phyloP scores from a whole-genome alignment of 2,797 vertebrate species.

The Poecilia wingei region DNA sequence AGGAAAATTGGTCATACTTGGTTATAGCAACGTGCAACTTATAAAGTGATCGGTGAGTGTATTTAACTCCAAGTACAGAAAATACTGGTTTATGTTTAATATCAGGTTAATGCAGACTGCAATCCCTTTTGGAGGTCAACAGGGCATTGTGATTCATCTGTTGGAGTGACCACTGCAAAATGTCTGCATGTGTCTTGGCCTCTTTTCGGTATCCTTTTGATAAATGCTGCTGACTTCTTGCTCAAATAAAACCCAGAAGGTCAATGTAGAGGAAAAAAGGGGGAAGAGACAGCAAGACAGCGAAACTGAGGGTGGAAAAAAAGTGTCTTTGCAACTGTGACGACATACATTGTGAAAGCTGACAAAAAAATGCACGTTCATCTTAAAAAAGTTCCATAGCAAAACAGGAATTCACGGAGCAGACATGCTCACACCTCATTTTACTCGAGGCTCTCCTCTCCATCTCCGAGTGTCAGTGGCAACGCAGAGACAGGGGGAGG shows the following conservation, averaged over 20 bases:
- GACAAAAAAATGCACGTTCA: conserved; percentile 71
- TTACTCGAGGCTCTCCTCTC: conserved; percentile 76
- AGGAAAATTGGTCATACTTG: not conserved
- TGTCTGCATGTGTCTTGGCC: conserved; percentile 78
- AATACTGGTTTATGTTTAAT: conserved; percentile 52
- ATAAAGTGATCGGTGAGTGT: not conserved
- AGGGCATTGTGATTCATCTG: conserved; percentile 56
- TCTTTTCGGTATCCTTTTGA: conserved; percentile 75
- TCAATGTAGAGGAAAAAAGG: conserved; percentile 61
- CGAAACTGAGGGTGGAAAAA: conserved; percentile 21
- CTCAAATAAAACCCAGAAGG: conserved; percentile 83
- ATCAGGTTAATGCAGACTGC: conserved; percentile 32
- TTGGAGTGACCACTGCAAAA: conserved; percentile 79
- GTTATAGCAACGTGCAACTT: not conserved
- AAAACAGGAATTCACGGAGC: conserved; percentile 73
- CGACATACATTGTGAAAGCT: conserved; percentile 81
- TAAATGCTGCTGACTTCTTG: conserved; percentile 83
- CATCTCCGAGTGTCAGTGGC: conserved; percentile 70
- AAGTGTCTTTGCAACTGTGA: conserved; percentile 61
- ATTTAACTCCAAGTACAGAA: conserved; percentile 41
- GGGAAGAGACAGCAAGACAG: conserved; percentile 10
- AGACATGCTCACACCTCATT: conserved; percentile 76
- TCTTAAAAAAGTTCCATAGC: conserved; percentile 71
- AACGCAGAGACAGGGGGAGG: conserved; percentile 64
- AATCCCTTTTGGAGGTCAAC: conserved; percentile 57